phyloP scores from a whole-genome alignment of 2,888 invertebrate species.

The Aethes cnicana region DNA sequence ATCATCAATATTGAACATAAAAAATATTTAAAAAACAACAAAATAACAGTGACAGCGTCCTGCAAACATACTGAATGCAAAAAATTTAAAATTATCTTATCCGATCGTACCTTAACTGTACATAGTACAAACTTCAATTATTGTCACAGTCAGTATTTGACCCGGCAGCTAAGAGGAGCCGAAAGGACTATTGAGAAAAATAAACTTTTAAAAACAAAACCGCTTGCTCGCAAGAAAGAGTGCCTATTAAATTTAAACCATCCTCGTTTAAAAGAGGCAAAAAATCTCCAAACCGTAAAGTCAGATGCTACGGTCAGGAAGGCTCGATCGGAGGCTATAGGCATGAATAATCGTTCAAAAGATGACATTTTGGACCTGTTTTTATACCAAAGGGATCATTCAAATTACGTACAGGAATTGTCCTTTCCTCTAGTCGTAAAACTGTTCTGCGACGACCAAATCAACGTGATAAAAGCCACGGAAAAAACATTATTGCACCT shows the following conservation, averaged over 20 bases:
- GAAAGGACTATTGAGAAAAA: background rate
- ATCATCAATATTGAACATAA: too few species aligned
- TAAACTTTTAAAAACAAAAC: background rate
- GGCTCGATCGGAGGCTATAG: background rate
- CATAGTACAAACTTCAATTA: background rate
- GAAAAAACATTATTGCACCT: background rate
- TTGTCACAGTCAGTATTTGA: background rate
- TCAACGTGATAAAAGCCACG: background rate
- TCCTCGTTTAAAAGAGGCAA: background rate
- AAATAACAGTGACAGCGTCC: too few species aligned
- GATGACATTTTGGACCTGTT: background rate
- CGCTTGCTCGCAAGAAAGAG: background rate
- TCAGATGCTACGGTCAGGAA: background rate
- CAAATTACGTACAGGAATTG: background rate
- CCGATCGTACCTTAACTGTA: too few species aligned
- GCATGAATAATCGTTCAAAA: background rate
- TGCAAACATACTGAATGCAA: too few species aligned
- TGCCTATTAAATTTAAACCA: background rate
- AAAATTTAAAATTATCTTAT: too few species aligned
- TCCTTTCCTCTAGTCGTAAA: background rate
- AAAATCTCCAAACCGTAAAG: background rate
- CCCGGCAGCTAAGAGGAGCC: background rate
- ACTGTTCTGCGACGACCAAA: background rate
- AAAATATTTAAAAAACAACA: too few species aligned
- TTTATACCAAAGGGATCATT: background rate